These are phyloP conservation scores for Harmothoe impar DNA, from an alignment of 2,888 invertebrate genomes.

Conservation along the genomic window DNA sequence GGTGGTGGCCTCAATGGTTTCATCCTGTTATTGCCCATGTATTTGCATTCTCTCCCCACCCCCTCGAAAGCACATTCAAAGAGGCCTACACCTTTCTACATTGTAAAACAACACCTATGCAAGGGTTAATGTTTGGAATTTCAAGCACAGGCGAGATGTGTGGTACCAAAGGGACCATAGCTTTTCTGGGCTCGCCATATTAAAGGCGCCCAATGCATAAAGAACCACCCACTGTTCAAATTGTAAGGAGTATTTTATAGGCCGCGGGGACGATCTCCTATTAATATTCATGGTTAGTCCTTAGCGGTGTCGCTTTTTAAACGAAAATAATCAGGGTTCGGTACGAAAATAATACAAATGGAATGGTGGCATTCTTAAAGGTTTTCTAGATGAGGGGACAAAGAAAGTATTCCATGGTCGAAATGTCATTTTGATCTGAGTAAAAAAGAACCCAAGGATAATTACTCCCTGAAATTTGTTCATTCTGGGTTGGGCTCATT, in stretches of 20 bases:
- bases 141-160: not conserved
- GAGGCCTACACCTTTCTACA: too few relatives aligned
- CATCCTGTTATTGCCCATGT: not conserved
- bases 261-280: not conserved
- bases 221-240: not conserved
- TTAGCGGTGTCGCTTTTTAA: not conserved
- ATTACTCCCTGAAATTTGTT: not conserved
- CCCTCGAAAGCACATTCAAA: not conserved
- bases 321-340: not conserved
- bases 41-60: not conserved
- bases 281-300: slow-evolving; percentile 43
- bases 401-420: not conserved
- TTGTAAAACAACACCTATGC: not conserved
- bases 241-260: not conserved
- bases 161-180: not conserved
- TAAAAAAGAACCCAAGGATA: not conserved
- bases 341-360: not conserved
- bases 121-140: slow-evolving; percentile 27
- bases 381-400: slow-evolving; percentile 18
- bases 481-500: not conserved
- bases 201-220: not conserved
- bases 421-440: slow-evolving; percentile 1
- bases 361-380: not conserved
- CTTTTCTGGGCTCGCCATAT: not conserved
- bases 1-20: not conserved